These are phyloP conservation scores for Campylorhamphus procurvoides DNA, from an alignment of 2,113 vertebrate species.

Conservation along the genomic window DNA sequence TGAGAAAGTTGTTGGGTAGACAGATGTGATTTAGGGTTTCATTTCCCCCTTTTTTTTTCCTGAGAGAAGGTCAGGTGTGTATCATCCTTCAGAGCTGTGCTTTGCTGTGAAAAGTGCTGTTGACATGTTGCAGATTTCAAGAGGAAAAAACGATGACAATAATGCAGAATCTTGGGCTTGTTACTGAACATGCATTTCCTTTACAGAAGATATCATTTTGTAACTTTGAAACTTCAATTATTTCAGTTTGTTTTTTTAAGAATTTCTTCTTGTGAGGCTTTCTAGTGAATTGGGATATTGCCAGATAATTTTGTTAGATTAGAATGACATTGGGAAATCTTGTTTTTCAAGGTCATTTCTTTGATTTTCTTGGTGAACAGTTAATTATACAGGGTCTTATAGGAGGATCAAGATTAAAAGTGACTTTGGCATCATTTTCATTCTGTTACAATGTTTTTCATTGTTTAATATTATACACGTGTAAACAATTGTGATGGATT, in stretches of 20 bases:
- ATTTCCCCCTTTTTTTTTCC: neutral
- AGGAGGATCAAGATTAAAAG: neutral
- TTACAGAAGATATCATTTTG: neutral
- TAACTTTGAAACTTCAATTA: neutral
- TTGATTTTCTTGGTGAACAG: neutral
- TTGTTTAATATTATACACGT: neutral
- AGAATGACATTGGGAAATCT: neutral
- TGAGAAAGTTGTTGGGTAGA: constrained; percentile 31
- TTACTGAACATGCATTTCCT: neutral
- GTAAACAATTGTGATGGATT: neutral
- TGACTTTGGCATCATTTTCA: neutral
- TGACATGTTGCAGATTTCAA: neutral
- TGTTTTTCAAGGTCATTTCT: neutral
- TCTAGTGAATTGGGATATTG: neutral
- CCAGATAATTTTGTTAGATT: neutral
- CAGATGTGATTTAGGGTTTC: neutral
- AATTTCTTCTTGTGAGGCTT: neutral
- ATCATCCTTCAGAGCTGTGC: neutral
- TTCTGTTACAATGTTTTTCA: neutral
- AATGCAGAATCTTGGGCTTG: neutral
- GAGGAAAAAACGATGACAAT: neutral
- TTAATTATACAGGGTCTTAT: neutral
- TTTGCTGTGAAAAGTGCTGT: neutral
- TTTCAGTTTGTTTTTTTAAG: neutral
- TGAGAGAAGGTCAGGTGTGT: neutral